These are phyloP conservation scores for Loxodonta africana DNA, from an alignment of 2,113 vertebrate species.

Conservation along the genomic window DNA sequence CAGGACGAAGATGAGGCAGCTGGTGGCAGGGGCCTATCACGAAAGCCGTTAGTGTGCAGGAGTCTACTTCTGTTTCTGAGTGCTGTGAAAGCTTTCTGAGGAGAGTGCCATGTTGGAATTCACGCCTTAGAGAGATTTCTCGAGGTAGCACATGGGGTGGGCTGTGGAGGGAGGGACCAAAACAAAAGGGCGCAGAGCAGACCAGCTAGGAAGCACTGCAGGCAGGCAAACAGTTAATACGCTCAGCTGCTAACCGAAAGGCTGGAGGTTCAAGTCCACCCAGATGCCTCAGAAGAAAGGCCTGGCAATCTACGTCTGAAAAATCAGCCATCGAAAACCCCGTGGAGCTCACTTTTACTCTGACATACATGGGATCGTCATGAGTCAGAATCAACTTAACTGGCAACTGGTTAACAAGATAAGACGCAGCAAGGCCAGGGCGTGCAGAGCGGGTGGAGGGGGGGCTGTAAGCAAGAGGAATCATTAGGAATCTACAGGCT, in stretches of 20 bases:
- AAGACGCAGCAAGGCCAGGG: background rate
- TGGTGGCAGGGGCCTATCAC: background rate
- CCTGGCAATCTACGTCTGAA: no score
- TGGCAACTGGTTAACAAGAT: no score
- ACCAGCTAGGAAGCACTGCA: background rate
- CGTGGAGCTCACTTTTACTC: no score
- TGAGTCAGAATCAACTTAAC: no score
- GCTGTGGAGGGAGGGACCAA: background rate
- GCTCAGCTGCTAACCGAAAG: no score
- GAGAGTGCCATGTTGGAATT: background rate
- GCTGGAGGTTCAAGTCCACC: no score
- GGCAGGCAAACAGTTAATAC: no score
- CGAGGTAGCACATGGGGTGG: rapidly evolving
- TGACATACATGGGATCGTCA: no score
- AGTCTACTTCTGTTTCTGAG: background rate
- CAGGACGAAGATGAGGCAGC: background rate
- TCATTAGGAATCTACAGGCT: no score
- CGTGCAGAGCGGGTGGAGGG: background rate
- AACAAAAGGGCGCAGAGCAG: background rate
- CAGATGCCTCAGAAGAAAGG: no score
- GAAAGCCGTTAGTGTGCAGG: background rate
- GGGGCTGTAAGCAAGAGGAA: background rate
- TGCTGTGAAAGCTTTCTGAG: background rate
- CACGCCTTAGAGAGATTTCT: background rate
- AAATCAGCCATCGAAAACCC: no score